Evolutionary conservation across 2,888 invertebrate genomes (phyloP).

Genomic region (Griposia aprilina): DNA sequence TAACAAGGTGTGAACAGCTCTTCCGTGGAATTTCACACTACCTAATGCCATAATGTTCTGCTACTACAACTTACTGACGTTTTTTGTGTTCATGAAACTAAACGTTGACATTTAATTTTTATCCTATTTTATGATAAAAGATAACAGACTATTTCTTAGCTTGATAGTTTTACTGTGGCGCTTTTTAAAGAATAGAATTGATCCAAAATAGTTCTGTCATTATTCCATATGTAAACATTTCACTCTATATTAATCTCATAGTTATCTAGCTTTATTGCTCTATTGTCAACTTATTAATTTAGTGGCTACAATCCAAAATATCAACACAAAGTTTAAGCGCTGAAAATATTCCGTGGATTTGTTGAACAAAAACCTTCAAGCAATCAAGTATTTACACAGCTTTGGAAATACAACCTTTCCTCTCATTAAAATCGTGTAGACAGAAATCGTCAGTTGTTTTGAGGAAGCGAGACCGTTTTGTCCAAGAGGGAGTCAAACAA

Average conservation of each 20-base stretch:
- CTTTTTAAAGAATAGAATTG: background rate
- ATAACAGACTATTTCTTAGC: too few species aligned
- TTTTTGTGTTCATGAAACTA: background rate
- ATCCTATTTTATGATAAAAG: background rate
- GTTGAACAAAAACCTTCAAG: background rate
- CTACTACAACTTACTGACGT: background rate
- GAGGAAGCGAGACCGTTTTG: constrained; percentile 33
- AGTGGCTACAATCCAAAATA: constrained; percentile 3
- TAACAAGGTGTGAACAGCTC: constrained; percentile 17
- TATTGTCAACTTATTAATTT: background rate
- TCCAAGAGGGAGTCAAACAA: constrained; percentile 40
- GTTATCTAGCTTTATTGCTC: background rate
- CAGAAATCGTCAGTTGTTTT: constrained; percentile 52
- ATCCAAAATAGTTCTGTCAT: background rate
- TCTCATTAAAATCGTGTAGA: constrained; percentile 11
- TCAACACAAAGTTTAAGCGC: background rate
- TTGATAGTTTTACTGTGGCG: background rate
- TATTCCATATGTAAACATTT: background rate
- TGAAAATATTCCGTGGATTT: constrained; percentile 21
- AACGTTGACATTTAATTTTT: background rate
- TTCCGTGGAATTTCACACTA: background rate
- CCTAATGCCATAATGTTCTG: background rate
- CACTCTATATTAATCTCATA: background rate
- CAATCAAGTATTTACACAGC: constrained; percentile 13
- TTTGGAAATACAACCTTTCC: constrained; percentile 26